Evolutionary conservation across 2,797 vertebrate species (phyloP), one percentile per base, ranked within the genome.

Genomic region (Tragelaphus oryx): DNA sequence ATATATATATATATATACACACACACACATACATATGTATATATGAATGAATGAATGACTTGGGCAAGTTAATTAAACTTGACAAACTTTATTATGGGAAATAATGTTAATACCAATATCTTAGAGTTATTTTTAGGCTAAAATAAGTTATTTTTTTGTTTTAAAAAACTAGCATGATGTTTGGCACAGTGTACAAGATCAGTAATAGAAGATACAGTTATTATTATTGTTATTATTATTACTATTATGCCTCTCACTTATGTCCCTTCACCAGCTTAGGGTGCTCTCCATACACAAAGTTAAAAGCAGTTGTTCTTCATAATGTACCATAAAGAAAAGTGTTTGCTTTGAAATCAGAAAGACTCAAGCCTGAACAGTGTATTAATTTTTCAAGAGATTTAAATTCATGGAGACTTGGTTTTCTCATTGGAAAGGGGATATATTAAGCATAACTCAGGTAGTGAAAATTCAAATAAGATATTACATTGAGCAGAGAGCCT

Each of bases 401-500:
- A 87, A 93, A 89, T 83, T 91, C 52, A 92, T 1, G 0, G 28
- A 41, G 14, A 12, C 57, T 95, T 20, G 26, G 16, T 65, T 97
- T 95, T 74, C 46, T 94, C 8, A 41, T 2, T 78, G 46, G 37
- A 80, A 91, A 62, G 11, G 0, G 6, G 86, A 71, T 87, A 87
- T 68, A 59, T 60, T 82, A 95, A 78, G 16, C 41, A 91, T 79
- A 93, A 93, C 4, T 84, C 37, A 33, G 6, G 24, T 44, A 89
- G 16, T 87, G 5, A 92, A 76, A 95, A 83, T 68, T 57, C 52
- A 94, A 62, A n/a, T 59, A 96, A 95, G 12, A 79, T 81, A 74
- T 50, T 74, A 44, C 24, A n/a, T 59, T 83, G 26, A 84, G 4
- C 54, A 83, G 26, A 93, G 12, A 20, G 5, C 44, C 24, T 95